These are phyloP conservation scores for Notarius quadriscutis DNA, from an alignment of 2,113 vertebrate genomes.

Conservation along the genomic window DNA sequence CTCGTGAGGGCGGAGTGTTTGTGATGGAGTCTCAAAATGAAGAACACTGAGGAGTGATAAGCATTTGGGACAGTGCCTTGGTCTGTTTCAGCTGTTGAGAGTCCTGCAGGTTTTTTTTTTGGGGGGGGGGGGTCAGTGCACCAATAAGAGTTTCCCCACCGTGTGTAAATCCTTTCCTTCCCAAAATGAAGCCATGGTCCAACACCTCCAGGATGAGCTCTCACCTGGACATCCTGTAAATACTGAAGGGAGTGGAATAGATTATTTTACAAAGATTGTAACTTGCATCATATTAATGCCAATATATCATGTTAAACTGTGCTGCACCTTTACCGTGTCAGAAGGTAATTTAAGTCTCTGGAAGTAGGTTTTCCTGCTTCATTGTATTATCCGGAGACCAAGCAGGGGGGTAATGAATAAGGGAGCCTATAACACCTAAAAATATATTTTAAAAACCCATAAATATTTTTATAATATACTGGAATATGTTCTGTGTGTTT, in stretches of 20 bases:
- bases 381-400: not conserved
- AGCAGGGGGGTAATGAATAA: constrained; percentile 42
- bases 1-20: not conserved
- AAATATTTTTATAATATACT: not conserved
- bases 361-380: not conserved
- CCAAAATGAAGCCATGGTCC: not conserved
- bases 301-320: not conserved
- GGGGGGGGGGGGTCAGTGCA: not conserved
- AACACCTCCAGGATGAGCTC: not conserved
- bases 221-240: not conserved
- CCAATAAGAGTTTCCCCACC: not conserved
- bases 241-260: not conserved
- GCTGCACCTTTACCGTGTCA: not conserved
- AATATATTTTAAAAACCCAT: not conserved
- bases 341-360: not conserved
- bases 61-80: not conserved
- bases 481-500: not conserved
- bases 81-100: not conserved
- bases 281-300: not conserved
- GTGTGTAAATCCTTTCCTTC: not conserved
- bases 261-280: not conserved
- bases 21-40: not conserved
- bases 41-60: not conserved
- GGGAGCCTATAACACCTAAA: constrained; percentile 49
- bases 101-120: not conserved